Base-by-base conservation (phyloP, 2,113 vertebrate genomes). In the Xenotilapia longispinis region DNA sequence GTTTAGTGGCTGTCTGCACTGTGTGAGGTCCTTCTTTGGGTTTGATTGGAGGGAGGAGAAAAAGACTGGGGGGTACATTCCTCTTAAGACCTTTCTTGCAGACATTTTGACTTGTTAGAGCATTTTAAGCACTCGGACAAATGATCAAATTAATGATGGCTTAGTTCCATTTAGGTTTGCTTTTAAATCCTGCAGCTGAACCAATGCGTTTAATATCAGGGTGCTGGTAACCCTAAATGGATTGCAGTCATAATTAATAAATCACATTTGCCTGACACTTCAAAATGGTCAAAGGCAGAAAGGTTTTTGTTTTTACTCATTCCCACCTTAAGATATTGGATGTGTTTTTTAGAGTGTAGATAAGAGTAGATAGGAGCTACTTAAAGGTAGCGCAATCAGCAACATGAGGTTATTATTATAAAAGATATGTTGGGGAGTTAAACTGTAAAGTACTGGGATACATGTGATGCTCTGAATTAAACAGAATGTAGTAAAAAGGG, bases 291-390 rank as follows among this genome's bases (percentile, higher is more conserved):
- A 58, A 75, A 28, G 42, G 89, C 84, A 87, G 86, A 91, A 87
- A 91, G 82, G 84, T 89, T 92, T 79, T 17, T 88, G 85, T 19
- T 89, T 90, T 90, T 86, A 82, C 88, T 93, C 92, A 86, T 92
- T 92, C 89, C 81, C 60, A 68, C 31, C 57, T 81, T 82, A 82
- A 80, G 13, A 14, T 19, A 54, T 12, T 40, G 57, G 57, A 36
- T 13, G 10, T 78, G 70, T 7, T 2, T 47, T 47, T 78, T 31
- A 45, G 58, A 70, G 75, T 65, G 28, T 54, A 7, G 6, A 75
- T 78, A 78, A 45, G 58, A 73, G 65, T 57, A 47, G 60, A 15
- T 1, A 78, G 70, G 26, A 51, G 3, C 15, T 78, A 19, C 23
- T 51, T 33, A 42, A 15, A 70, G 47, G 73, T 78, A 33, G 73